Conservation (phyloP, 53 echinoderm and acorn worm species). For the Henricia sp. region DNA sequence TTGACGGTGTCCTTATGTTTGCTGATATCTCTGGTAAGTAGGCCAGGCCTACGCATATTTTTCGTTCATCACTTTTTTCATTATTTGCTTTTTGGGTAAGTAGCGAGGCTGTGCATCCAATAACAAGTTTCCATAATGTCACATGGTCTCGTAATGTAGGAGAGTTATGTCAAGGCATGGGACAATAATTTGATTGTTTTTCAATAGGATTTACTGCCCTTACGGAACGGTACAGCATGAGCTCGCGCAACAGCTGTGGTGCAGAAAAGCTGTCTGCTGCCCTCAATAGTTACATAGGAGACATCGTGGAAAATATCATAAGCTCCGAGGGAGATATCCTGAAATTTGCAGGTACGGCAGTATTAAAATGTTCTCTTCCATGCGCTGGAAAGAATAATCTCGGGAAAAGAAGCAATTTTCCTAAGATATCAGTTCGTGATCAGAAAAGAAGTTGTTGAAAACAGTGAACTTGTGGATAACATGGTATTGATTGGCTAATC, state of each 20-base stretch:
- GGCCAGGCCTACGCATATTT: no score
- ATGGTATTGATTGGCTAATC: no score
- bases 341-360: constrained; percentile 91
- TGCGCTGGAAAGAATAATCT: background rate
- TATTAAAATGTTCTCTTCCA: background rate
- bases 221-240: constrained; percentile 95
- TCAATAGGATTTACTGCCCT: constrained; percentile 92
- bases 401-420: no score
- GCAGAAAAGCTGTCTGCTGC: constrained; percentile 90
- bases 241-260: constrained; percentile 78
- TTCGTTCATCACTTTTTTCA: no score
- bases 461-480: no score
- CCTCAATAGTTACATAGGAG: constrained; percentile 92
- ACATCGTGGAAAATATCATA: constrained; percentile 93
- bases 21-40: constrained; percentile 93
- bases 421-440: no score
- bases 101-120: no score
- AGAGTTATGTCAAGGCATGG: no score
- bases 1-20: constrained; percentile 95
- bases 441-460: no score
- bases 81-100: no score
- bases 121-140: no score
- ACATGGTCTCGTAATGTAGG: no score
- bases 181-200: background rate
- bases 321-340: constrained; percentile 93